Base-by-base conservation (phyloP, 1,140 invertebrate genomes). In the Drosophila pseudoananassae region DNA sequence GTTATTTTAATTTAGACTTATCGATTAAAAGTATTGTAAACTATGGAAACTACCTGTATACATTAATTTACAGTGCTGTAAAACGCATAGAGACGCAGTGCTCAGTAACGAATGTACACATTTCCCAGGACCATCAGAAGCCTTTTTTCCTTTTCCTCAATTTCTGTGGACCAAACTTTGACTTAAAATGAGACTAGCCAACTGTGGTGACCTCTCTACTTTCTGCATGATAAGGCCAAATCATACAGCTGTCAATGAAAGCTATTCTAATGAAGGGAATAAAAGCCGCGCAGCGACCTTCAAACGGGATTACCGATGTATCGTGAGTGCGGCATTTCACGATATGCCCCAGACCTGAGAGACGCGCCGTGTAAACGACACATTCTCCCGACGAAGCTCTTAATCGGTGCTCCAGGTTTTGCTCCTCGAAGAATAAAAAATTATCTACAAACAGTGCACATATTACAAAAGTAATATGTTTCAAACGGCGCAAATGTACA, bases 381-480 rank as follows among this genome's bases (percentile, higher is more conserved):
- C 15, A 52, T 38, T 69, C 65, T 47, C 54, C 49, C 45, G 63
- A 56, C 65, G 65, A 68, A 69, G 65, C 65, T 69, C 63, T 69
- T 68, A 68, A 69, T 69, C 65, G 65, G 63, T 69, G 54, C 51
- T 69, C 51, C 4, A 43, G 17, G 40, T 43, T 15, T 17, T 4
- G 40, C 63, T 69, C 61, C 65, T 56, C 64, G 25, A 49, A 55
- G 45, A 56, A 56, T 36, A 56, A 49, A 56, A 56, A 69, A 70
- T 10, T 56, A 71, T 71, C 49, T 65, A 61, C 65, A 74, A 63
- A 74, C 71, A 64, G 60, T 74, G 46, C 33, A 20, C 59, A 40
- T 53, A 65, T 65, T 75, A 75, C 59, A 33, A 57, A 75, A 38
- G 40, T 75, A 75, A 75, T 75, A 75, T 75, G 71, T 52, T 56